Conservation (phyloP, 2,888 invertebrate species). For the Amiota minor region DNA sequence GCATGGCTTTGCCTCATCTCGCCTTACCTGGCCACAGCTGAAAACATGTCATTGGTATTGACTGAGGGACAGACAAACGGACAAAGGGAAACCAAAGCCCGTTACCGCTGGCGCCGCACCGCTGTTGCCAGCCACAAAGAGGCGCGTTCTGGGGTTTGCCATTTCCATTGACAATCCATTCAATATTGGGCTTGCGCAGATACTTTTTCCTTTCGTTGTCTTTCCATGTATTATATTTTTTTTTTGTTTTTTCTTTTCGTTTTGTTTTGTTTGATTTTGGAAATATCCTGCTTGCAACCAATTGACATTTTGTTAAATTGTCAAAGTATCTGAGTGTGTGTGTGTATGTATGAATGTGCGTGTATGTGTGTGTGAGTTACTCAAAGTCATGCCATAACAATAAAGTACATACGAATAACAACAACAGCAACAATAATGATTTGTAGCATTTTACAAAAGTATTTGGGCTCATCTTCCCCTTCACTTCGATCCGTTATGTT, state of each 20-base stretch:
- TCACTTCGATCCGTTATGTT: neutral
- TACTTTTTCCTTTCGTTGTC: neutral
- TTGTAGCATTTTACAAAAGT: conserved; percentile 64
- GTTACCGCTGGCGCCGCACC: neutral
- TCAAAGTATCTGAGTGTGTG: conserved; percentile 15
- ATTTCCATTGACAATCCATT: conserved; percentile 29
- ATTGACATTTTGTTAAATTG: conserved; percentile 47
- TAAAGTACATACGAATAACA: conserved; percentile 47
- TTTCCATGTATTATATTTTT: neutral
- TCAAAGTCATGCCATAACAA: conserved; percentile 13
- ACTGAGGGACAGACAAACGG: conserved; percentile 1
- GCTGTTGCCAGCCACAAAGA: conserved; percentile 32
- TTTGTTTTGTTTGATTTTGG: too few relatives aligned
- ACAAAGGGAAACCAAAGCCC: neutral
- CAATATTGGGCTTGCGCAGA: conserved; percentile 23
- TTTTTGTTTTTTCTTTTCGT: neutral
- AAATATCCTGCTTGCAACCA: conserved; percentile 35
- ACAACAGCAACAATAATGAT: conserved; percentile 51
- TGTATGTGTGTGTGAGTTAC: neutral
- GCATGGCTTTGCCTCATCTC: neutral
- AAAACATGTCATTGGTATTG: neutral
- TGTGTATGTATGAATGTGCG: neutral
- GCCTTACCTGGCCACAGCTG: neutral
- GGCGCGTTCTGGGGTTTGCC: conserved; percentile 46
- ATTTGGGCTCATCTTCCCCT: conserved; percentile 47